phyloP scores from a whole-genome alignment of 1,140 invertebrate species.

The Platorchestia sp. region DNA sequence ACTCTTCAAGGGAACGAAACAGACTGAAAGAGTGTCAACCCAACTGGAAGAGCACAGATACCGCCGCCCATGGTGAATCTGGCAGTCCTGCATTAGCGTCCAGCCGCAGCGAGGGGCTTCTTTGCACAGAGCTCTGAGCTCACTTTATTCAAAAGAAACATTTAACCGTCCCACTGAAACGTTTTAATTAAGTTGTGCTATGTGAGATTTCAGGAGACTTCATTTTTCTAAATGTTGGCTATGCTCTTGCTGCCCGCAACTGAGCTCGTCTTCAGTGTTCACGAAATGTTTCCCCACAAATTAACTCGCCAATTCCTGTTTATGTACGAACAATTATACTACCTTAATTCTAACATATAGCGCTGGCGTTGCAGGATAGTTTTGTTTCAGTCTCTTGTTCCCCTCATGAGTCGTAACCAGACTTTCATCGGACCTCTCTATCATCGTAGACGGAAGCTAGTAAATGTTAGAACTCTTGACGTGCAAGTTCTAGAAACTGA shows the following conservation, averaged over 20 bases:
- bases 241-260: neutral
- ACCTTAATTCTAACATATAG: neutral
- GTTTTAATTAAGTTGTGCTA: neutral
- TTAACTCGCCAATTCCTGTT: neutral
- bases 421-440: neutral
- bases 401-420: neutral
- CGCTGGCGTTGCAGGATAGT: neutral
- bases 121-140: constrained; percentile 29
- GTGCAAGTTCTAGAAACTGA: neutral
- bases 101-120: neutral
- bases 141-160: neutral
- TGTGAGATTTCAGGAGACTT: neutral
- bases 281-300: neutral
- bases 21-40: constrained; percentile 10
- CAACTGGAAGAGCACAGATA: constrained; percentile 33
- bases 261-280: neutral
- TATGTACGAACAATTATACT: neutral
- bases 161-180: neutral
- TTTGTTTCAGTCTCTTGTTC: neutral
- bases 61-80: neutral
- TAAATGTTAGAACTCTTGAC: neutral
- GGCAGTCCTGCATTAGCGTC: neutral
- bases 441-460: neutral
- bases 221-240: neutral
- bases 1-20: neutral